These are phyloP conservation scores for Lymantria dispar DNA, from an alignment of 2,888 invertebrate genomes.

Conservation along the genomic window DNA sequence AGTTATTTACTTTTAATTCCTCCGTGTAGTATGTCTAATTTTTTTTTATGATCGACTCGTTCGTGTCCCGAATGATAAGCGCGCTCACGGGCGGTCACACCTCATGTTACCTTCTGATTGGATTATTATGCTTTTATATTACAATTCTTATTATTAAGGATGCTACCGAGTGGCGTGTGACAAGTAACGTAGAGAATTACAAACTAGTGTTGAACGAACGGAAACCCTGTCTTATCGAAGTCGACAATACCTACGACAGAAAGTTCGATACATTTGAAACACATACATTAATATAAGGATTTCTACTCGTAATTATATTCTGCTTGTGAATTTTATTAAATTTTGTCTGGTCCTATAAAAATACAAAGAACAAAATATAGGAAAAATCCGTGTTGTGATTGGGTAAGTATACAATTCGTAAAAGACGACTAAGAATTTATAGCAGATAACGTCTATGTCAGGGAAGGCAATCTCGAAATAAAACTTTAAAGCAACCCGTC, in stretches of 20 bases:
- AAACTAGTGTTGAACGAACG: constrained; percentile 51
- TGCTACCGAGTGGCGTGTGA: constrained; percentile 71
- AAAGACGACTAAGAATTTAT: too few relatives aligned
- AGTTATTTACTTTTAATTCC: constrained; percentile 62
- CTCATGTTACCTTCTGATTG: constrained; percentile 72
- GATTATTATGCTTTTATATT: constrained; percentile 81
- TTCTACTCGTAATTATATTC: not conserved
- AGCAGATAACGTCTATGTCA: too few relatives aligned
- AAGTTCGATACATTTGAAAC: constrained; percentile 27
- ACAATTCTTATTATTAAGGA: constrained; percentile 76
- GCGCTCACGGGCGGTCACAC: constrained; percentile 73
- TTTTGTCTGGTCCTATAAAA: too few relatives aligned
- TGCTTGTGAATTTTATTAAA: too few relatives aligned
- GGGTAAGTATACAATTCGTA: too few relatives aligned
- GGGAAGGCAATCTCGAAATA: too few relatives aligned
- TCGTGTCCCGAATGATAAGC: constrained; percentile 69
- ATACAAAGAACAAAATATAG: too few relatives aligned
- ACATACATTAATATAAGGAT: constrained; percentile 29
- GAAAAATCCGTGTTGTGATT: too few relatives aligned
- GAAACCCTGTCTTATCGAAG: constrained; percentile 43
- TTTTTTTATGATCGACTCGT: constrained; percentile 67
- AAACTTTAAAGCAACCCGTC: too few relatives aligned
- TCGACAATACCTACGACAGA: constrained; percentile 5
- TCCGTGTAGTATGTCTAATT: constrained; percentile 60
- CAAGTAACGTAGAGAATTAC: constrained; percentile 67